phyloP scores from a whole-genome alignment of 2,113 vertebrate species.

The Siphamia tubifer region DNA sequence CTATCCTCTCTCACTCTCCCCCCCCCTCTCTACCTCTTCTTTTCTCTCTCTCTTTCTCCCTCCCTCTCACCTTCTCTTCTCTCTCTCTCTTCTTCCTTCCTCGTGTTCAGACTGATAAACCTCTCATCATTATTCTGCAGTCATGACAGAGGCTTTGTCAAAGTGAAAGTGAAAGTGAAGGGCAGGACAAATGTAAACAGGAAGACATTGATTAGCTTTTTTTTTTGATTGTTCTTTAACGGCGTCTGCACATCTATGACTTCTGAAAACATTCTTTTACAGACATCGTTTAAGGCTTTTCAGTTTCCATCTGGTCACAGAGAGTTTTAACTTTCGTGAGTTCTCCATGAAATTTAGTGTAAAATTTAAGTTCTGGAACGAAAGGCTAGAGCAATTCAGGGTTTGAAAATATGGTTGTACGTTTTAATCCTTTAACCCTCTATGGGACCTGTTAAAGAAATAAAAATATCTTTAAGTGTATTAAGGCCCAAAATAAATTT shows the following conservation, averaged over 20 bases:
- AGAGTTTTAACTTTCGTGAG: slow-evolving; percentile 18
- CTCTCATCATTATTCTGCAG: slow-evolving; percentile 54
- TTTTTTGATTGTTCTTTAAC: slow-evolving; percentile 11
- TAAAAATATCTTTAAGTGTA: too few species aligned
- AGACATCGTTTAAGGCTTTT: neutral
- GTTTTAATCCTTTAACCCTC: too few species aligned
- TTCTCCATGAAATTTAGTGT: slow-evolving; percentile 35
- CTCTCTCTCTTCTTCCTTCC: slow-evolving; percentile 51
- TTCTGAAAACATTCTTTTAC: slow-evolving; percentile 15
- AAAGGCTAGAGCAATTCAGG: slow-evolving; percentile 5
- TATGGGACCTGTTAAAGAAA: too few species aligned
- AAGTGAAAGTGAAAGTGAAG: slow-evolving; percentile 56
- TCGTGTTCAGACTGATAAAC: slow-evolving; percentile 57
- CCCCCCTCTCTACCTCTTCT: neutral
- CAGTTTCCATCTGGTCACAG: slow-evolving; percentile 24
- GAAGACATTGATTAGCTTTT: slow-evolving; percentile 51
- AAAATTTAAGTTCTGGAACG: slow-evolving; percentile 36
- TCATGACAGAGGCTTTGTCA: slow-evolving; percentile 54
- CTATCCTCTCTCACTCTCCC: slow-evolving; percentile 14
- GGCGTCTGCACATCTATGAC: slow-evolving; percentile 1
- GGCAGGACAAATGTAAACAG: slow-evolving; percentile 61
- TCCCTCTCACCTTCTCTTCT: slow-evolving; percentile 46
- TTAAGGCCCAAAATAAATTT: too few species aligned
- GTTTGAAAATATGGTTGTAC: too few species aligned
- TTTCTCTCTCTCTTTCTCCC: slow-evolving; percentile 30